A percentile compares a stretch with the other conserved stretches of the same genome.
Evolutionary conservation across 2,797 vertebrate species (phyloP).

Genomic region (Brachyrhaphis roseni): DNA sequence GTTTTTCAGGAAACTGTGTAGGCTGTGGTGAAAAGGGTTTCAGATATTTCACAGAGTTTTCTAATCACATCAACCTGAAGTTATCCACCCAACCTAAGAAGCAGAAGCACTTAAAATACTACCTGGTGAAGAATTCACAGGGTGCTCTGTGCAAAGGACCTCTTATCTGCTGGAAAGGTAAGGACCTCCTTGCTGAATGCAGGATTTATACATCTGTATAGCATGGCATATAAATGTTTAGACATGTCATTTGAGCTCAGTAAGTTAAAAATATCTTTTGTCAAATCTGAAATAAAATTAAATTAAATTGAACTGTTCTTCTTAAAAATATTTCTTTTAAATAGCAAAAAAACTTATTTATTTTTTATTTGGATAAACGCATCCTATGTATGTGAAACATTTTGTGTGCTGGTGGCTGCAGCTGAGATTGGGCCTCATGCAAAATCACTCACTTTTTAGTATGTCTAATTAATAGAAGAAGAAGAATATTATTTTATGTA

Average conservation of each 20-base stretch:
- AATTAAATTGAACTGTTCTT: neutral
- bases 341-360: neutral
- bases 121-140: conserved; percentile 96
- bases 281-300: neutral
- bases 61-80: conserved; percentile 99
- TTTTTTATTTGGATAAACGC: neutral
- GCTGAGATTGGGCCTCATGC: neutral
- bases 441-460: neutral
- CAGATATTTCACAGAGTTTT: conserved; percentile 99
- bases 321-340: neutral
- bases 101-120: conserved; percentile 99
- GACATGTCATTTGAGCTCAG: neutral
- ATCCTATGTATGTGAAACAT: neutral
- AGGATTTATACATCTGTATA: neutral
- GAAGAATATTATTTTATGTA: neutral
- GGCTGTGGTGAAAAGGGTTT: conserved; percentile 99
- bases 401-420: neutral
- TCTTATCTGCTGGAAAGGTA: conserved; percentile 99
- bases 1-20: conserved; percentile 98
- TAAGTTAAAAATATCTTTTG: neutral
- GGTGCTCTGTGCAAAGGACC: conserved; percentile 96
- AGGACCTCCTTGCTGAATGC: neutral
- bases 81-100: conserved; percentile 99
- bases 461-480: neutral
- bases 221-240: neutral